Conservation (phyloP, 1,140 invertebrate species). For the Drosophila pachea region DNA sequence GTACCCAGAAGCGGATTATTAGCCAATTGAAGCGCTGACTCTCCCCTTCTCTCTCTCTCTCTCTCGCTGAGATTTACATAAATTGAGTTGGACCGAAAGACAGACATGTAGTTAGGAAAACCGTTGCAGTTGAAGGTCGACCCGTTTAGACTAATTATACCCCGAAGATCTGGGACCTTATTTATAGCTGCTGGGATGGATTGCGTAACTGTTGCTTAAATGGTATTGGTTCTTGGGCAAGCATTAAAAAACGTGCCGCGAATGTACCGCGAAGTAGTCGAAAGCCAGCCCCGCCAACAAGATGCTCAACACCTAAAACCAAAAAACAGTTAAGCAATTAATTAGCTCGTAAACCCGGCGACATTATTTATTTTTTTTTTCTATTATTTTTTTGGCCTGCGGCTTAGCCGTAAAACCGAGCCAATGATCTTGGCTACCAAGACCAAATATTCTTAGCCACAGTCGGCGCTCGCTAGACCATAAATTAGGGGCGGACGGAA, state of each 20-base stretch:
- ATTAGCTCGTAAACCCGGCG: constrained; percentile 52
- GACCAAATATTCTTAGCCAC: constrained; percentile 36
- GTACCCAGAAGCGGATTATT: constrained; percentile 21
- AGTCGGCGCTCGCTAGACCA: constrained; percentile 16
- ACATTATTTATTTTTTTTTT: constrained; percentile 15
- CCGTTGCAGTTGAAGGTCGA: constrained; percentile 51
- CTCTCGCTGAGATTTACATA: constrained; percentile 50
- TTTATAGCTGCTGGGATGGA: neutral
- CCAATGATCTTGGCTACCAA: constrained; percentile 60
- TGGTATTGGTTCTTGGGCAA: constrained; percentile 27
- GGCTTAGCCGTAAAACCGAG: constrained; percentile 48
- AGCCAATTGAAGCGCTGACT: constrained; percentile 16
- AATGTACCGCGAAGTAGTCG: constrained; percentile 21
- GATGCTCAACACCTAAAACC: constrained; percentile 58
- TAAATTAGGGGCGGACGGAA: constrained; percentile 33
- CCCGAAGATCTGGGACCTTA: neutral
- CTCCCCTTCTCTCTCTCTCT: neutral
- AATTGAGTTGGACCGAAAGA: constrained; percentile 39
- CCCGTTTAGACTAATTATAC: constrained; percentile 48
- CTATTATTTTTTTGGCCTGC: constrained; percentile 45
- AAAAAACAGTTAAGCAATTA: constrained; percentile 57
- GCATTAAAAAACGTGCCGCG: constrained; percentile 6
- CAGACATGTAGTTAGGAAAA: constrained; percentile 37
- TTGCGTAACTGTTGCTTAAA: constrained; percentile 25
- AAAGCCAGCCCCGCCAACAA: constrained; percentile 52